Conservation (phyloP, 2,797 vertebrate species). For the Oreochromis grahami region DNA sequence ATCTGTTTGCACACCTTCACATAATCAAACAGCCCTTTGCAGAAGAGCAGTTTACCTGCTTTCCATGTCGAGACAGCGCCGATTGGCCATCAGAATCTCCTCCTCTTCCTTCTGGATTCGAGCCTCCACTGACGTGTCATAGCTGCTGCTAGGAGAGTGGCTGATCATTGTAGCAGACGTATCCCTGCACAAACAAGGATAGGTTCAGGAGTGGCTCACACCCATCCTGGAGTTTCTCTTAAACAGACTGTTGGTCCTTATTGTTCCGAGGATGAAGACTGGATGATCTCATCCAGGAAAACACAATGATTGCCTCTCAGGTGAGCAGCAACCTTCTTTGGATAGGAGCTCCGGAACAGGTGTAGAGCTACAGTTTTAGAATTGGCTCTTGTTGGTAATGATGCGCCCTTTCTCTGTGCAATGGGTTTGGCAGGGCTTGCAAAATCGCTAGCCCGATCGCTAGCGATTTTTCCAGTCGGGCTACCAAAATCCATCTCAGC, state of each 20-base stretch:
- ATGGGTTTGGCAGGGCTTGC: not conserved
- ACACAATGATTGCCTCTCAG: not conserved
- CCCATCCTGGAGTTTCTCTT: not conserved
- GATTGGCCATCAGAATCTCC: constrained; percentile 96
- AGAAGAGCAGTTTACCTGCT: constrained; percentile 80
- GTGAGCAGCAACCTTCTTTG: not conserved
- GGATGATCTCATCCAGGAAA: not conserved
- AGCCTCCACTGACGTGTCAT: constrained; percentile 92
- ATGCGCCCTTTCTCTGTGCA: not conserved
- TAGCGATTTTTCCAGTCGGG: no score
- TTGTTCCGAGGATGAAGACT: fast-evolving
- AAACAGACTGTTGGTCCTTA: not conserved
- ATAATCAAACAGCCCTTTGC: fast-evolving
- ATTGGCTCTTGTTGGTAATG: not conserved
- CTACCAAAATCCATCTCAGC: no score
- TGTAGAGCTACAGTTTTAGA: not conserved
- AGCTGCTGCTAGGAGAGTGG: constrained; percentile 92
- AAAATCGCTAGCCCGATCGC: no score
- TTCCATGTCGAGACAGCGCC: constrained; percentile 98
- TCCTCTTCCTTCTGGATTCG: constrained; percentile 98
- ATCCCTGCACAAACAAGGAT: constrained; percentile 75
- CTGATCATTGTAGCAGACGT: constrained; percentile 79
- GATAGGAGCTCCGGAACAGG: not conserved
- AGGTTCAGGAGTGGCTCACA: not conserved
- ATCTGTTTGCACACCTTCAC: not conserved